Base-by-base conservation (phyloP, 2,797 vertebrate species). In the Halcyon smyrnensis region DNA sequence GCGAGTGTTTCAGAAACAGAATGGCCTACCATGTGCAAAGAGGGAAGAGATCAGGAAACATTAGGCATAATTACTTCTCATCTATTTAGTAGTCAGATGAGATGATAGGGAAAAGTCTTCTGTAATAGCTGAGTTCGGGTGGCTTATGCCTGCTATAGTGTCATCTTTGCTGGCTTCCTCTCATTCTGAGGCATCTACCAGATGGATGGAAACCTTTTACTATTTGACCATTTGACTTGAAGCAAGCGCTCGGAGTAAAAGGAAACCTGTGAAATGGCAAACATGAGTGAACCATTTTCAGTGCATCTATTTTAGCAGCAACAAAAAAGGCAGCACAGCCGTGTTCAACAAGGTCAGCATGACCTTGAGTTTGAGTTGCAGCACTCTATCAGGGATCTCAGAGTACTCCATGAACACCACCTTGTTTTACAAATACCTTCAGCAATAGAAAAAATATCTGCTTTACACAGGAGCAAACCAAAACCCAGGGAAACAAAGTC, bases 31-130 rank as follows among this genome's bases (percentile, higher is more conserved):
- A 88, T 51, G 74, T 60, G 64, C 71, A 79, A 92, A 93, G 95
- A 97, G 95, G 25, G 92, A 97, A 97, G 90, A 90, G 90, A 95
- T 89, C 60, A 87, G 81, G 48, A 95, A 95, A 65, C 84, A 94
- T 95, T 94, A 95, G 76, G 74, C 57, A 1, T 95, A 96, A 95
- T 97, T 97, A 91, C 70, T 85, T 87, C 77, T 97, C 93, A 62
- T 70, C 84, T 90, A 57, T 95, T 96, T 95, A 93, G 53, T 84
- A n/a, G 81, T 93, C 94, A 89, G 92, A 78, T 89, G 95, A 92
- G 60, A 65, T 87, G 97, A 97, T 95, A 87, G 80, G 82, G 81
- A 91, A 91, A 78, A 92, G 56, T 93, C 41, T 15, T 90, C 89
- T 68, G 78, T 91, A 95, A 94, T 32, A 93, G 77, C 84, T 25